Evolutionary conservation across 2,797 vertebrate genomes (phyloP), one percentile per base, ranked within the genome.

Genomic region (Trachurus trachurus): DNA sequence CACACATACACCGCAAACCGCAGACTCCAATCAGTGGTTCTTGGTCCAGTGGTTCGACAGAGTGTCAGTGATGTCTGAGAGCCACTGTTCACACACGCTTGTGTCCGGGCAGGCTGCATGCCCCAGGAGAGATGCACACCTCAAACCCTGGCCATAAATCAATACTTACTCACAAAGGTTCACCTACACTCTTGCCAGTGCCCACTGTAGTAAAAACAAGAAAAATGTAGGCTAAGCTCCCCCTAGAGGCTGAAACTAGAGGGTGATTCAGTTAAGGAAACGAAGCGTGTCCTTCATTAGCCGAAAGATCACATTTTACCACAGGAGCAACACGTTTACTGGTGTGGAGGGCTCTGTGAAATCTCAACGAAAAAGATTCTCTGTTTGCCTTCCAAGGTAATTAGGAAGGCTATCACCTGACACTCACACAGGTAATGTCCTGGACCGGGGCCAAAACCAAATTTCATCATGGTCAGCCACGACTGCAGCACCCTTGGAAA

Each of bases 321-420:
- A 72, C 85, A 88, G 81, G 81, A 92, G 82, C 80, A 88, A 90
- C 86, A 92, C 82, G 44, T 95, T 95, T 93, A 94, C 90, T 87
- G 75, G 89, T 71, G 85, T 78, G 17, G 68, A 54, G 89, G 86
- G 87, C 80, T 92, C 78, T 89, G 90, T 93, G 89, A 93, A 95
- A 92, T 86, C 88, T 90, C 88, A 81, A 60, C 66, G 62, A 91
- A 91, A 94, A 91, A 86, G 87, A 89, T 88, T 86, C 89, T 90
- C 90, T 94, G 91, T 95, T 92, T 95, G 82, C 86, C 81, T 94
- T 94, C 91, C 89, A 94, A 88, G 81, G 81, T 92, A 94, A 95
- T 95, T 95, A 95, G 90, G 78, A 65, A 82, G 89, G 90, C 91
- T 91, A 94, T 95, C 94, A 93, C 88, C 92, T 92, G 93, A 94